A percentile compares a stretch with the other conserved stretches of the same genome.
phyloP scores from a whole-genome alignment of 2,797 vertebrate genomes.

The Rachycentron canadum region DNA sequence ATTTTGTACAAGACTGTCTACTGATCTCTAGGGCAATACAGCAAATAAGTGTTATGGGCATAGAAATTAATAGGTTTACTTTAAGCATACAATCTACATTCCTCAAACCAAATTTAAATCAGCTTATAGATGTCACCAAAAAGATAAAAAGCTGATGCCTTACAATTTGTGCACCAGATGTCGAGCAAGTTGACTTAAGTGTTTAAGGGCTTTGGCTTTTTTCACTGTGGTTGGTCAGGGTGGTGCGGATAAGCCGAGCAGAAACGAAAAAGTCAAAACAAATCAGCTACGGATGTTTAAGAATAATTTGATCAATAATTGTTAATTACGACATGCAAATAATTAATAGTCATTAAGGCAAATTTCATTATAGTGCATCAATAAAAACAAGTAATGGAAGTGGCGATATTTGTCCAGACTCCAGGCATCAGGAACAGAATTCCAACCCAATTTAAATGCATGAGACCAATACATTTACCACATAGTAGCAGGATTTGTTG shows the following conservation, averaged over 20 bases:
- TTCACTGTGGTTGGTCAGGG: not conserved
- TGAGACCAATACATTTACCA: conserved; percentile 37
- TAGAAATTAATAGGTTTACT: not conserved
- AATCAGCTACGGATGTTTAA: conserved; percentile 19
- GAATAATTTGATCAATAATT: conserved; percentile 50
- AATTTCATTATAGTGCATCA: conserved; percentile 63
- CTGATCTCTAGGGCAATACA: not conserved
- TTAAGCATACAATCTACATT: not conserved
- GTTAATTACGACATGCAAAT: conserved; percentile 30
- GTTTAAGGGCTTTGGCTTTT: conserved; percentile 12
- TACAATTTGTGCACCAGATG: conserved; percentile 4
- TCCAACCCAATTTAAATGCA: conserved; percentile 46
- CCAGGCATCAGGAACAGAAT: conserved; percentile 35
- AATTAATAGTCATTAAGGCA: conserved; percentile 49
- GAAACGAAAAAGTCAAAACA: conserved; percentile 44
- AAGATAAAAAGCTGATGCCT: not conserved
- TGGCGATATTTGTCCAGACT: conserved; percentile 48
- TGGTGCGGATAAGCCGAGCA: not conserved
- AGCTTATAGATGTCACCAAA: not conserved
- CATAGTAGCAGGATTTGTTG: conserved; percentile 33
- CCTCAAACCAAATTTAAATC: not conserved
- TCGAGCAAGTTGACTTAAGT: not conserved
- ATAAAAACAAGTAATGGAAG: conserved; percentile 45
- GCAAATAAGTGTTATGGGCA: too few relatives aligned
- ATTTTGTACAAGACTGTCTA: not conserved